phyloP scores from a whole-genome alignment of 2,888 invertebrate species.

The Parnassius glacialis region DNA sequence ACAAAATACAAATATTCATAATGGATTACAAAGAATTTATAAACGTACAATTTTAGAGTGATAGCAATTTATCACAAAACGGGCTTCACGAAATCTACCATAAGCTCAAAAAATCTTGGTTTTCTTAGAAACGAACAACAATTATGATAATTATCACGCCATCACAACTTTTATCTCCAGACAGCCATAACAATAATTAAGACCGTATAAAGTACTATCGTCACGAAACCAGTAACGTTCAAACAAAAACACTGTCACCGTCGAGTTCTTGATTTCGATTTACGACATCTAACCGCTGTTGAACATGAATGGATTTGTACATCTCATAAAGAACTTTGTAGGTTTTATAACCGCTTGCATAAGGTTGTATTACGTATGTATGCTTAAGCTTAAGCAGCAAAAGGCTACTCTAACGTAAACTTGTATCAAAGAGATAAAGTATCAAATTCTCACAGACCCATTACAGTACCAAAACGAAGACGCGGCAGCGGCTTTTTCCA shows the following conservation, averaged over 20 bases:
- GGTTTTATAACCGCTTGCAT: conserved; percentile 7
- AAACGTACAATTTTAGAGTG: not conserved
- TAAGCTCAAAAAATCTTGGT: conserved; percentile 37
- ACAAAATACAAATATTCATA: too few species aligned
- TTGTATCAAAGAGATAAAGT: conserved; percentile 54
- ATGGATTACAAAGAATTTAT: not conserved
- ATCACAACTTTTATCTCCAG: conserved; percentile 55
- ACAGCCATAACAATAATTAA: conserved; percentile 69
- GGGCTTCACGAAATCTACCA: conserved; percentile 37
- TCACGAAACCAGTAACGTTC: conserved; percentile 68
- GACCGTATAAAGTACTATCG: conserved; percentile 69
- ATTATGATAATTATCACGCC: conserved; percentile 72
- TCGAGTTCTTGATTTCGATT: conserved; percentile 63
- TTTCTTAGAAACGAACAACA: conserved; percentile 60
- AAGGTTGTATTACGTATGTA: conserved; percentile 29
- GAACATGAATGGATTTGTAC: conserved; percentile 36
- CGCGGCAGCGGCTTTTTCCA: conserved; percentile 54
- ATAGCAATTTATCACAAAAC: conserved; percentile 2
- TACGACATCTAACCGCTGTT: conserved; percentile 48
- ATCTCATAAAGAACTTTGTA: conserved; percentile 24
- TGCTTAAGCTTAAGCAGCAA: conserved; percentile 23
- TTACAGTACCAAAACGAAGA: conserved; percentile 60
- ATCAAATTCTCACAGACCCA: conserved; percentile 67
- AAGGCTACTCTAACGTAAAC: conserved; percentile 17
- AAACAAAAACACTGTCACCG: conserved; percentile 66